A percentile compares a stretch with the other conserved stretches of the same genome.
Conservation (phyloP, 2,113 vertebrate species). For the Myxocyprinus asiaticus region DNA sequence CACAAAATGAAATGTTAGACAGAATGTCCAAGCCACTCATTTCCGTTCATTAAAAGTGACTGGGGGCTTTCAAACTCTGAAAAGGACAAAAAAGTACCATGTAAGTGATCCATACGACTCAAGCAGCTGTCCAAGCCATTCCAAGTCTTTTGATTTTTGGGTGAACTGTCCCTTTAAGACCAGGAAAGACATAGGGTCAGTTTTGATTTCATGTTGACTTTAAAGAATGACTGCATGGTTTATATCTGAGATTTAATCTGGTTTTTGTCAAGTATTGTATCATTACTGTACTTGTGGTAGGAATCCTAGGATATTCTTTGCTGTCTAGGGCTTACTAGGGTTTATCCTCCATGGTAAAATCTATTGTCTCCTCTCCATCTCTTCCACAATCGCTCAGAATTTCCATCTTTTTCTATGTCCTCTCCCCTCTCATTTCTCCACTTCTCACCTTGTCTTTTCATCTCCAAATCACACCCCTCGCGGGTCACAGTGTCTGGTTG, state of each 20-base stretch:
- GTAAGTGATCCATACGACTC: too few relatives aligned
- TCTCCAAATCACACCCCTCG: conserved; percentile 56
- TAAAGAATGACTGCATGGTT: conserved; percentile 1
- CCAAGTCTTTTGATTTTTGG: too few relatives aligned
- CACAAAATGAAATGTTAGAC: too few relatives aligned
- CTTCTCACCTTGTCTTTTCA: background rate
- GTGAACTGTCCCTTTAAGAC: too few relatives aligned
- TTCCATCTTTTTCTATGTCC: conserved; percentile 1
- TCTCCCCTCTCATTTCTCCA: background rate
- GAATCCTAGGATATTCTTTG: conserved; percentile 15
- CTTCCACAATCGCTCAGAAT: background rate
- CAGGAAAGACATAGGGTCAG: background rate
- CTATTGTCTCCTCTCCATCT: background rate
- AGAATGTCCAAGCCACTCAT: too few relatives aligned
- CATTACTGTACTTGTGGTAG: conserved; percentile 29
- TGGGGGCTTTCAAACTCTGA: too few relatives aligned
- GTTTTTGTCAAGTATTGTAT: conserved; percentile 22
- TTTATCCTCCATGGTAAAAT: conserved; percentile 34
- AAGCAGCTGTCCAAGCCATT: too few relatives aligned
- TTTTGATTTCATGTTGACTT: conserved; percentile 24
- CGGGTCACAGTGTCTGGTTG: conserved; percentile 10
- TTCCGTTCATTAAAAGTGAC: too few relatives aligned
- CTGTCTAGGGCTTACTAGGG: conserved; percentile 36
- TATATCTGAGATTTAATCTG: conserved; percentile 32
- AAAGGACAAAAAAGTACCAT: too few relatives aligned